Conservation (phyloP, 2,888 invertebrate species). For the Alloscopus bannaensis region DNA sequence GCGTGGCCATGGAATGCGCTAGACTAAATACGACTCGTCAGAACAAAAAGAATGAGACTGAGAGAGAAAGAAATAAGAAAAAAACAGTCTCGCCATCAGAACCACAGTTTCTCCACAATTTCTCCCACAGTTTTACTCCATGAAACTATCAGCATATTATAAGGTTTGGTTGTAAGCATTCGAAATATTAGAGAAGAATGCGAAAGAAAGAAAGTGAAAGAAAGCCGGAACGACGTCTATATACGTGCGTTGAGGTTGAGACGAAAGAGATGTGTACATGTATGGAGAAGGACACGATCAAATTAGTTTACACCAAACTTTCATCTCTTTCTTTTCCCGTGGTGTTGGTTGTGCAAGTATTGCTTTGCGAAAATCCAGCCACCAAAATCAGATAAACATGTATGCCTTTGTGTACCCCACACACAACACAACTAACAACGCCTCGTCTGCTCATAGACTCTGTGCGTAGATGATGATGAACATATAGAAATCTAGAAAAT, state of each 20-base stretch:
- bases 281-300: constrained; percentile 34
- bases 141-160: constrained; percentile 1
- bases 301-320: constrained; percentile 64
- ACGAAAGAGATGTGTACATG: constrained; percentile 5
- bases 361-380: too few species aligned
- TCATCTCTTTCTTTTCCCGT: constrained; percentile 31
- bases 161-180: neutral
- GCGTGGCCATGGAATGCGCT: neutral
- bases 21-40: too few species aligned
- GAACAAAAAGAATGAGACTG: too few species aligned
- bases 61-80: neutral
- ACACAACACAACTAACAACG: too few species aligned
- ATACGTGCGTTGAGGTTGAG: neutral
- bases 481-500: too few species aligned
- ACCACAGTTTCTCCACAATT: neutral
- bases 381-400: too few species aligned
- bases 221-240: neutral
- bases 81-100: constrained; percentile 1
- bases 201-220: constrained; percentile 2
- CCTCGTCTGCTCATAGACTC: too few species aligned
- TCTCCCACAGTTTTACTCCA: neutral
- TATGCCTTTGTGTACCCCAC: too few species aligned
- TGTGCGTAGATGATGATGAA: too few species aligned
- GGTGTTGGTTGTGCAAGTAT: too few species aligned
- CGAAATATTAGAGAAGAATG: neutral